Conservation (phyloP, 1,140 invertebrate species). For the Dinoponera quadriceps region DNA sequence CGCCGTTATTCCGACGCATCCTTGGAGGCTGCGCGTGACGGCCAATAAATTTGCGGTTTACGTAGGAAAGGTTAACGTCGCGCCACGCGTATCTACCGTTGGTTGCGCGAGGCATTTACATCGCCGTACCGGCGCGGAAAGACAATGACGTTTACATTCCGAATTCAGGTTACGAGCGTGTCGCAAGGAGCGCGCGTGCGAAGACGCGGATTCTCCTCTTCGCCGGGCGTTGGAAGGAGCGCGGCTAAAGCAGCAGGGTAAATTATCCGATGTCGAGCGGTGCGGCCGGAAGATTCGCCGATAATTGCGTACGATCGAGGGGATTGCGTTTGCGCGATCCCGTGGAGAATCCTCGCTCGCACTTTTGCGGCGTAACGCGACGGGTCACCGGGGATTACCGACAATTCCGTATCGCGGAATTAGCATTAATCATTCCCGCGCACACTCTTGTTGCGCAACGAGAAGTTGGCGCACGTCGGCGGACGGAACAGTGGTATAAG, state of each 20-base stretch:
- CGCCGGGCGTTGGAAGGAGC: background rate
- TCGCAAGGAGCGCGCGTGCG: background rate
- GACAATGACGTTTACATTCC: constrained; percentile 25
- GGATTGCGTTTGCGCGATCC: constrained; percentile 22
- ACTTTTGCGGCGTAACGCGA: background rate
- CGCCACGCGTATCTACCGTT: constrained; percentile 6
- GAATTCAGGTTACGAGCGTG: constrained; percentile 32
- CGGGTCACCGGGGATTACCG: background rate
- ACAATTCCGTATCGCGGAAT: background rate
- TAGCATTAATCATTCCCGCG: background rate
- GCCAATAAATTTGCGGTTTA: constrained; percentile 66
- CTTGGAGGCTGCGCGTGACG: background rate
- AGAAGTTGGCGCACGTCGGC: background rate
- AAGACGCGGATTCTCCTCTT: constrained; percentile 1
- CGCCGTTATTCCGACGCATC: background rate
- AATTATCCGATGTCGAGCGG: too few species aligned
- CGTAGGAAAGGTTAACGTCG: constrained; percentile 66
- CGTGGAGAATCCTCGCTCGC: background rate
- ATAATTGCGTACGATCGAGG: constrained; percentile 1
- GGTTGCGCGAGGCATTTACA: constrained; percentile 17
- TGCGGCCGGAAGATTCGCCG: background rate
- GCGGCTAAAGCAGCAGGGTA: too few species aligned
- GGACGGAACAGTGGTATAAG: background rate
- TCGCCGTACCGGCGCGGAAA: background rate
- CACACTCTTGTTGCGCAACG: constrained; percentile 16